Evolutionary conservation across 1,140 invertebrate genomes (phyloP).

Genomic region (Magallana gigas): DNA sequence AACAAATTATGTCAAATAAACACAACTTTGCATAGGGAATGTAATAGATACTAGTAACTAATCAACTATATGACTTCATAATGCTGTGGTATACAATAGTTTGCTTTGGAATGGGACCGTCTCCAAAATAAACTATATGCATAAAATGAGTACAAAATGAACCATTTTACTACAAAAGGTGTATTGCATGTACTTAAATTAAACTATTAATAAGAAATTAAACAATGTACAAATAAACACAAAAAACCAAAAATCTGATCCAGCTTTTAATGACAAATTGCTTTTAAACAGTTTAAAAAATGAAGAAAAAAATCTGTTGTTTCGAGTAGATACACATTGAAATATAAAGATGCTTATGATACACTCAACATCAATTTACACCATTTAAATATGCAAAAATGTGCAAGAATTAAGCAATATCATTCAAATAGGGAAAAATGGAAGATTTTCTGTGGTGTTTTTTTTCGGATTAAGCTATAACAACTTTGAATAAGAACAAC

Average conservation of each 20-base stretch:
- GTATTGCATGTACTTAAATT: no score
- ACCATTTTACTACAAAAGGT: background rate
- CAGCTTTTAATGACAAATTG: no score
- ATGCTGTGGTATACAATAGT: slow-evolving; percentile 7
- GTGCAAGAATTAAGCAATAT: slow-evolving; percentile 15
- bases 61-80: background rate
- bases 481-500: slow-evolving; percentile 8
- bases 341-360: no score
- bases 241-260: background rate
- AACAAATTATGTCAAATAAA: background rate
- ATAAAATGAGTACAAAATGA: background rate
- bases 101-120: slow-evolving; percentile 19
- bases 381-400: background rate
- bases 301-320: no score
- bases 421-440: slow-evolving; percentile 18
- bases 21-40: slow-evolving; percentile 31
- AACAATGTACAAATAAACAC: background rate
- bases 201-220: no score
- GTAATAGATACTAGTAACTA: background rate
- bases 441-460: slow-evolving; percentile 3
- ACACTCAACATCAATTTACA: no score
- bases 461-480: slow-evolving; percentile 33
- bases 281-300: no score
- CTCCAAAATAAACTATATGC: slow-evolving; percentile 19
- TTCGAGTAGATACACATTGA: no score